phyloP scores from a whole-genome alignment of 2,888 invertebrate genomes.

The Nomada goodeniana region DNA sequence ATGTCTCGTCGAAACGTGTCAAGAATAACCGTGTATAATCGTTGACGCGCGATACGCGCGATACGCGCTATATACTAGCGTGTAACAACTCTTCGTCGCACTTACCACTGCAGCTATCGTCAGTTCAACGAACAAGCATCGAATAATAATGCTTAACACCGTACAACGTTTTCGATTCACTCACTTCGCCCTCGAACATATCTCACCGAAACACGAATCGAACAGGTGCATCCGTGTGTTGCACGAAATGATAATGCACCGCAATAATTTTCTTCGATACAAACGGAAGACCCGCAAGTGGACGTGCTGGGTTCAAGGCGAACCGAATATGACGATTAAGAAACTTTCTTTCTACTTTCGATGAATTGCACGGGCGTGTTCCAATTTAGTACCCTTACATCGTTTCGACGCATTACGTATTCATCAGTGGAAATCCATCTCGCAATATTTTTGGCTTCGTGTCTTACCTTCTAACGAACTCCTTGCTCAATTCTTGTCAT shows the following conservation, averaged over 20 bases:
- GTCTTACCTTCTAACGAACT: conserved; percentile 33
- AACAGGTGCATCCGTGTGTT: not conserved
- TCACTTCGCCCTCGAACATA: not conserved
- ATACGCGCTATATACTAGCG: not conserved
- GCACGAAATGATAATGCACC: not conserved
- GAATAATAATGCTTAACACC: conserved; percentile 28
- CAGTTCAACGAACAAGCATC: not conserved
- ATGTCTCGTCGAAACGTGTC: conserved; percentile 5
- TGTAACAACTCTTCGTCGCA: conserved; percentile 15
- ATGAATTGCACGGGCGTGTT: not conserved
- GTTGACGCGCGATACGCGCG: not conserved
- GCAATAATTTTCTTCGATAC: not conserved
- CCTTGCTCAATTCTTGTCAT: conserved; percentile 20
- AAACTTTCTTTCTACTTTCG: not conserved
- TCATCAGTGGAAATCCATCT: conserved; percentile 42
- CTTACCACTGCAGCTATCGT: not conserved
- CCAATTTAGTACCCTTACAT: conserved; percentile 11
- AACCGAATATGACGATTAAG: not conserved
- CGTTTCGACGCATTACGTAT: conserved; percentile 33
- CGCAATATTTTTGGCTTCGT: conserved; percentile 48
- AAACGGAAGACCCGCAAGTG: not conserved
- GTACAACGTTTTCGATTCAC: conserved; percentile 6
- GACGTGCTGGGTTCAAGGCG: no score
- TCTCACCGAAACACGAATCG: not conserved
- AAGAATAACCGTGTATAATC: conserved; percentile 9